Evolutionary conservation across 2,797 vertebrate species (phyloP).

Genomic region (Caiman crocodilus): DNA sequence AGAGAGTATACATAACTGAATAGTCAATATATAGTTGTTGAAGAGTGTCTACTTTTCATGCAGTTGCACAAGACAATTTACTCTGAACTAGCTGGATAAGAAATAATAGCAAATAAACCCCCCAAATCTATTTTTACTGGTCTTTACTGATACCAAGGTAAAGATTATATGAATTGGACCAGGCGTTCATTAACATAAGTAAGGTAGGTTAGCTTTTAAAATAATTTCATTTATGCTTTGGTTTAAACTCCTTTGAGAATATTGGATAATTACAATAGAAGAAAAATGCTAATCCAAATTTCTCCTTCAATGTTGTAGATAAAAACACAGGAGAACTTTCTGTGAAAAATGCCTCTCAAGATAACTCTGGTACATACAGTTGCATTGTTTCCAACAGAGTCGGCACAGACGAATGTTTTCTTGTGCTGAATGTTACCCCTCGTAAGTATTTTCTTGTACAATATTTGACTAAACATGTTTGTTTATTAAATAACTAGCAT

Average conservation of each 20-base stretch:
- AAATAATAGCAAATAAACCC: no score
- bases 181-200: no score
- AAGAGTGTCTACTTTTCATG: no score
- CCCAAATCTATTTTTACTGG: not conserved
- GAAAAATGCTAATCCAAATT: not conserved
- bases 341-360: slow-evolving; percentile 89
- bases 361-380: slow-evolving; percentile 88
- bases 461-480: not conserved
- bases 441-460: slow-evolving; percentile 84
- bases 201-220: not conserved
- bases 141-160: not conserved
- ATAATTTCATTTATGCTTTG: not conserved
- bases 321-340: slow-evolving; percentile 78
- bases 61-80: no score
- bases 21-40: no score
- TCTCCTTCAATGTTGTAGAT: slow-evolving; percentile 64
- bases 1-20: no score
- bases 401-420: slow-evolving; percentile 88
- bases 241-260: not conserved
- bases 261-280: not conserved
- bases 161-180: no score
- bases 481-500: not conserved
- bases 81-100: no score
- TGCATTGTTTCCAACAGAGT: slow-evolving; percentile 89
- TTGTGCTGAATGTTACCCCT: slow-evolving; percentile 87